Conservation (phyloP, 2,113 vertebrate genomes). For the Progne subis region DNA sequence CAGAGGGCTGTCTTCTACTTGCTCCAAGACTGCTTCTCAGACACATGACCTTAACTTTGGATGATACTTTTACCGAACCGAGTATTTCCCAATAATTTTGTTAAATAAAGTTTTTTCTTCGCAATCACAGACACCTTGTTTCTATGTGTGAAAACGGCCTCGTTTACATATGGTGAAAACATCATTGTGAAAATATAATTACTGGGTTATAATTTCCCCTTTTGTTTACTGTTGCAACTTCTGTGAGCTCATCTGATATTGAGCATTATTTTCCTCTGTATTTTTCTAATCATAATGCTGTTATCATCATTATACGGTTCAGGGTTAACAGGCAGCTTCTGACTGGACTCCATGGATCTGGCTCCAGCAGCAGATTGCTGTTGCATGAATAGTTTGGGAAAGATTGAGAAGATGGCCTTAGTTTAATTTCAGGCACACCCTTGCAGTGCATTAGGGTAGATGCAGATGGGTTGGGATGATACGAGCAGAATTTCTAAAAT, state of each 20-base stretch:
- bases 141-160: neutral
- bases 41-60: neutral
- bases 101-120: neutral
- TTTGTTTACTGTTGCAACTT: conserved; percentile 29
- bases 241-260: neutral
- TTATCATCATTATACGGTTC: neutral
- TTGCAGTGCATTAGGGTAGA: neutral
- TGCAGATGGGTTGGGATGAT: neutral
- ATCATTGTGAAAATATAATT: conserved; percentile 6
- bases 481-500: neutral
- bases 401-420: neutral
- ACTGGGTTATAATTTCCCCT: neutral
- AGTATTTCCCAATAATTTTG: neutral
- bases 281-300: neutral
- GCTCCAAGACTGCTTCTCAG: neutral
- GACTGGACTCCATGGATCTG: neutral
- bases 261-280: conserved; percentile 10
- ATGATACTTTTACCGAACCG: neutral
- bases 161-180: neutral
- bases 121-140: neutral
- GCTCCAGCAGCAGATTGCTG: neutral
- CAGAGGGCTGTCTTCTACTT: neutral
- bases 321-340: conserved; percentile 17
- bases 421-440: conserved; percentile 35
- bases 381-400: conserved; percentile 45